Base-by-base conservation (phyloP, 2,113 vertebrate species). In the Pachypanchax playfairii region DNA sequence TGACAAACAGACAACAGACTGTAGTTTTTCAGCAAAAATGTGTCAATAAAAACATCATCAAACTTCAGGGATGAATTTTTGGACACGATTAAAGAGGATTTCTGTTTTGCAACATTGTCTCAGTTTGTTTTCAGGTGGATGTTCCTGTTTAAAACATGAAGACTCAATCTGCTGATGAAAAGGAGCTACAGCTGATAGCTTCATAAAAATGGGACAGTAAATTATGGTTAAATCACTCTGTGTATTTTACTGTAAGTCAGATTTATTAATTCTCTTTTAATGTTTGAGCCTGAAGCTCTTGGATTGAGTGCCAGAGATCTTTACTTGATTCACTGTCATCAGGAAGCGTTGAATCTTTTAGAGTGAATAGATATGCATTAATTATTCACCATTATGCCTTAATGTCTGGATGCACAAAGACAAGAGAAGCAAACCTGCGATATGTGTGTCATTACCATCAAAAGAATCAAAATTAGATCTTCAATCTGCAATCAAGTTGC, bases 221-320 rank as follows among this genome's bases (percentile, higher is more conserved):
- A 14, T 12, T 14, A 14, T 36, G 13, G 12, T 36, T 36, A 13
- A 36, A 36, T 13, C 13, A 14, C 14, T 11, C 5, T 36, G 35
- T 4, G 14, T 36, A 14, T 36, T 36, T 36, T 36, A 36, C 14
- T 11, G 4, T 36, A 49, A 61, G 56, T 67, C 49, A 35, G 43
- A 64, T 72, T 76, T 76, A 79, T 85, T 84, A 79, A 80, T 82
- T 75, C 77, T 47, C 18, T 74, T 81, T 83, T 79, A 80, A 72
- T 75, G 73, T 42, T 6, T 22, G 55, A 69, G 41, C 42, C 12
- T 50, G 6, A 1, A 51, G 66, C 24, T 26, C 69, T 55, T 47
- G 66, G 52, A 72, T 72, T 49, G 25, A 43, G 17, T 50, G 54
- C n/a, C 54, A 61, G 55, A 75, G 65, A 64, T 64, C 69, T 75